Conservation (phyloP, 1,140 invertebrate species). For the Teleopsis dalmanni region DNA sequence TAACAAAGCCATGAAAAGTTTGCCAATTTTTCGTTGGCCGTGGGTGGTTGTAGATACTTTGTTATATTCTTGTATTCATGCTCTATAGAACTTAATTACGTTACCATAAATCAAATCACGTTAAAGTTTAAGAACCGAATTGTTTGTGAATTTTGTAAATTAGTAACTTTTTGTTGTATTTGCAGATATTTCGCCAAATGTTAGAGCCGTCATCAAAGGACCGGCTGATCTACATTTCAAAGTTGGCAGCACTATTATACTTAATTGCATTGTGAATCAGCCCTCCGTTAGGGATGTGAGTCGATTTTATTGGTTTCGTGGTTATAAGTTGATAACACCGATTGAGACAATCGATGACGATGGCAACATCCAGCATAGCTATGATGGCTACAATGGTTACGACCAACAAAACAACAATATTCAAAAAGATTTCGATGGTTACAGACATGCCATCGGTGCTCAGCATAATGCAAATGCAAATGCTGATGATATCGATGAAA, state of each 20-base stretch:
- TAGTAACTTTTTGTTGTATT: neutral
- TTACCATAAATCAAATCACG: no score
- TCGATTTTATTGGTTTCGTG: conserved; percentile 76
- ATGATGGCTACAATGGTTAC: neutral
- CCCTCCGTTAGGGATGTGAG: conserved; percentile 69
- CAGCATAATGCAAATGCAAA: no score
- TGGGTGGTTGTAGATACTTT: no score
- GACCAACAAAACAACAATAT: neutral
- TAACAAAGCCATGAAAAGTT: no score
- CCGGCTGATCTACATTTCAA: conserved; percentile 74
- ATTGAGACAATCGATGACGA: conserved; percentile 37
- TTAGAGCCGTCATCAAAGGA: conserved; percentile 69
- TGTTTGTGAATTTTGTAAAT: no score
- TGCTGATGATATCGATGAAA: neutral
- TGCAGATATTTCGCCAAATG: conserved; percentile 54
- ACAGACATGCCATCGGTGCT: no score
- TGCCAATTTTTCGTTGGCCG: no score
- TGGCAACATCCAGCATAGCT: conserved; percentile 12
- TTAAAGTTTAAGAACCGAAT: no score
- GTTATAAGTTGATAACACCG: conserved; percentile 42
- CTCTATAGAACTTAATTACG: no score
- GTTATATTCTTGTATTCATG: no score
- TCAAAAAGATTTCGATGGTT: no score
- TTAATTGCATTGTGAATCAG: conserved; percentile 75
- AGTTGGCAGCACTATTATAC: conserved; percentile 68